Base-by-base conservation (phyloP, 2,888 invertebrate genomes). In the Heliconius erato region DNA sequence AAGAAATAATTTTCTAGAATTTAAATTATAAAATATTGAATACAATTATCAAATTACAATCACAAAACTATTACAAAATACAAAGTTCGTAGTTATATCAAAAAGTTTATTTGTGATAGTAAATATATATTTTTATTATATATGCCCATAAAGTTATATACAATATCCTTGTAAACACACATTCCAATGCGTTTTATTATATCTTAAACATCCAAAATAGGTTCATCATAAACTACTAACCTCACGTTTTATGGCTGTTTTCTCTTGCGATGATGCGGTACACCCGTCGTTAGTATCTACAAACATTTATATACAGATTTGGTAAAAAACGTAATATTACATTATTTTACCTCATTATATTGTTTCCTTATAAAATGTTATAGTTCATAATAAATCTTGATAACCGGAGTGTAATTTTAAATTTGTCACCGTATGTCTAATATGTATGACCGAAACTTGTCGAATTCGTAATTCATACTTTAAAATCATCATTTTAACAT, bases 161-260 rank as follows among this genome's bases (percentile, higher is more conserved):
- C 63, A 63, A 63, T 4, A 0, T 49, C 12, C 23, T 23, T 74
- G 49, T 74, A 63, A 28, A 35, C 7, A 54, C 0, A 76, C 59
- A 76, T 76, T 76, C 40, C 76, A 63, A 76, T 59, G 76, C 63
- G 74, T 68, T 79, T 84, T 79, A 79, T 79, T 79, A 84, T 84
- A 82, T 79, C 83, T 84, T 40, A 80, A 85, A 59, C 83, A 81
- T 80, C 82, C 77, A 35, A 82, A 86, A 84, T 82, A 86, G 83
- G 83, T 81, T 84, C 84, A 87, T 88, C 87, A 80, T 82, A 85
- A 86, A 82, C 80, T 84, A 88, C 89, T 87, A 87, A 35, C 83
- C 87, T 87, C 88, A 87, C 86, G 88, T 88, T 86, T 88, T 86
- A 86, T 83, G 85, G 84, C 85, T 86, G 87, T 89, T 87, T 88